phyloP scores from a whole-genome alignment of 2,888 invertebrate species.

The Seladonia tumulorum region DNA sequence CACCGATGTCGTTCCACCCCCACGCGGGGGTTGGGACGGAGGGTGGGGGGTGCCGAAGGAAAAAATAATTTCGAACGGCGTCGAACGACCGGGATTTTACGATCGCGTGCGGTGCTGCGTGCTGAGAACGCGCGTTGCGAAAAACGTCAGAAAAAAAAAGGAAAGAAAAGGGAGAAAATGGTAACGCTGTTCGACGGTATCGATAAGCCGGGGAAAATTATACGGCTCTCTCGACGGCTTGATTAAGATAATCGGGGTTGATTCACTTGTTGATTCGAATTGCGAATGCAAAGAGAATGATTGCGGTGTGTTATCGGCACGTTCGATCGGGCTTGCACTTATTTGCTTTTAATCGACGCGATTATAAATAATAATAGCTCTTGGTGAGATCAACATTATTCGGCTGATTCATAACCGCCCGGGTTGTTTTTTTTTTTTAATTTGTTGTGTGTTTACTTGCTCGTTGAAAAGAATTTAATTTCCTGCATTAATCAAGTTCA shows the following conservation, averaged over 20 bases:
- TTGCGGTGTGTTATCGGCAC: not conserved
- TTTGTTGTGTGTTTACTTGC: not conserved
- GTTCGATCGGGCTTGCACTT: not conserved
- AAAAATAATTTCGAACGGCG: conserved; percentile 32
- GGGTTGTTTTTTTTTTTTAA: too few relatives aligned
- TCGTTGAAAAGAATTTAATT: not conserved
- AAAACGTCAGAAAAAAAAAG: not conserved
- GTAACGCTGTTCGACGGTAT: not conserved
- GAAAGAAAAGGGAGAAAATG: not conserved
- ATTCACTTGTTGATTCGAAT: conserved; percentile 45
- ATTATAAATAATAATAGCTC: not conserved
- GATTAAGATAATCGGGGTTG: conserved; percentile 15
- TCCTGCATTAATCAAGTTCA: not conserved
- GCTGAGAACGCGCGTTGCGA: not conserved
- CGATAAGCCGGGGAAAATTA: conserved; percentile 40
- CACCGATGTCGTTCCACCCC: not conserved
- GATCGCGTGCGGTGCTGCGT: conserved; percentile 38
- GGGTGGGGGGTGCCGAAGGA: not conserved
- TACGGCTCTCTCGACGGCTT: not conserved
- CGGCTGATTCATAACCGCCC: not conserved
- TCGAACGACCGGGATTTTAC: conserved; percentile 36
- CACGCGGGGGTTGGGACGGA: not conserved
- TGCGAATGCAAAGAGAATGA: not conserved
- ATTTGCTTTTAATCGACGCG: not conserved
- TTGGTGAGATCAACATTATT: not conserved